These are phyloP conservation scores for Brachypodius melanocephalos DNA, from an alignment of 2,113 vertebrate species.

Conservation along the genomic window DNA sequence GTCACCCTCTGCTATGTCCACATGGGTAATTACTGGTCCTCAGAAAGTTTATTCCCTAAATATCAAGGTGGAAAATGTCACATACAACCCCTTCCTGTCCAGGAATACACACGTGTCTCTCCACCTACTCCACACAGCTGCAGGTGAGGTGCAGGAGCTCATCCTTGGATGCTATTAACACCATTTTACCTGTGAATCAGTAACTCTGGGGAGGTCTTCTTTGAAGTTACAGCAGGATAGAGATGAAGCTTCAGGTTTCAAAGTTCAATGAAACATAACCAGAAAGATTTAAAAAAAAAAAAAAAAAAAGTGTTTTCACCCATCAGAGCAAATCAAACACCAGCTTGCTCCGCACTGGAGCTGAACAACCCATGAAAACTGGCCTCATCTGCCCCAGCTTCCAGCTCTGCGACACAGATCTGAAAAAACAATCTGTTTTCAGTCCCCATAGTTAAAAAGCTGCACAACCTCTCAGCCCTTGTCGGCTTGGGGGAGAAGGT, in stretches of 20 bases:
- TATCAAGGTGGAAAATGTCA: not conserved
- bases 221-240: not conserved
- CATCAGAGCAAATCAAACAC: not conserved
- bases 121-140: not conserved
- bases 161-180: not conserved
- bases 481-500: not conserved
- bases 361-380: not conserved
- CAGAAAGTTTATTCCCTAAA: not conserved
- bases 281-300: not conserved
- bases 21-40: not conserved
- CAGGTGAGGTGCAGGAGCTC: not conserved
- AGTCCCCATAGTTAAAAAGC: not conserved
- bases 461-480: not conserved
- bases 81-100: not conserved
- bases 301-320: not conserved
- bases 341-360: not conserved
- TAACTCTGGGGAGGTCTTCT: not conserved
- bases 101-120: rapidly evolving
- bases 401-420: not conserved
- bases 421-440: not conserved
- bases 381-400: not conserved
- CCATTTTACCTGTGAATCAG: not conserved
- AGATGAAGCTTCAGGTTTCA: not conserved
- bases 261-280: not conserved
- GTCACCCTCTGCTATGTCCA: not conserved